Conservation (phyloP, 2,113 vertebrate species). For the Corydoras maculifer region DNA sequence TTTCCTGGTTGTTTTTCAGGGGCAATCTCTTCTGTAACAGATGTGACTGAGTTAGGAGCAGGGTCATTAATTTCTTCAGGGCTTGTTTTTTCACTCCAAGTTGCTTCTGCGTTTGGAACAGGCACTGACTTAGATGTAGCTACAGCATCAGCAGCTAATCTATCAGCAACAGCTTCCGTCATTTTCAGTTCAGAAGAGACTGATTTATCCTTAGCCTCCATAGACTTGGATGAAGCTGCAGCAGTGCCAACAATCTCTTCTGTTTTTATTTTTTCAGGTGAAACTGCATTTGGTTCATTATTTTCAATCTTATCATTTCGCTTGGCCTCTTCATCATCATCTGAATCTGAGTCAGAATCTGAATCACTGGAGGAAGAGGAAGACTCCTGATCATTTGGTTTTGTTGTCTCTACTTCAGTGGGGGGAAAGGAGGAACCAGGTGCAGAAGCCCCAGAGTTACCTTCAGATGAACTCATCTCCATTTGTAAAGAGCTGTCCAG, state of each 20-base stretch:
- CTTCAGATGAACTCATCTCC: neutral
- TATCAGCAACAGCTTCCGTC: neutral
- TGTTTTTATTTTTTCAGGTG: conserved; percentile 17
- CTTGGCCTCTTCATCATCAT: conserved; percentile 44
- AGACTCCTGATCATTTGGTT: neutral
- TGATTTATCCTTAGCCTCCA: neutral
- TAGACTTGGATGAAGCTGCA: neutral
- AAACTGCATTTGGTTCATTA: conserved; percentile 4
- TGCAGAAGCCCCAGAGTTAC: conserved; percentile 17
- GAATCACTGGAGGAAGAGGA: conserved; percentile 60
- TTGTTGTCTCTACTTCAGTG: no score
- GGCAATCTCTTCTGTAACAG: conserved; percentile 10
- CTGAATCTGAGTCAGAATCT: conserved; percentile 48
- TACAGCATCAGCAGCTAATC: conserved; percentile 1
- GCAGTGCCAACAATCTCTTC: neutral
- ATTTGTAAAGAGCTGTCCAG: conserved; percentile 7
- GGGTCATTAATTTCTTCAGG: conserved; percentile 38
- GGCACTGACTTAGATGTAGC: conserved; percentile 5
- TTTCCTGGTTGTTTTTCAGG: conserved; percentile 18
- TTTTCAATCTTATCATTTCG: neutral
- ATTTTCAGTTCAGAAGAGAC: neutral
- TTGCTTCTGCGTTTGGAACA: neutral
- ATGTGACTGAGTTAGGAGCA: conserved; percentile 31
- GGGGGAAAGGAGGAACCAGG: conserved; percentile 22
- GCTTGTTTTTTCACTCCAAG: neutral